Base-by-base conservation (phyloP, 2,113 vertebrate genomes). In the Eudorcas thomsonii region DNA sequence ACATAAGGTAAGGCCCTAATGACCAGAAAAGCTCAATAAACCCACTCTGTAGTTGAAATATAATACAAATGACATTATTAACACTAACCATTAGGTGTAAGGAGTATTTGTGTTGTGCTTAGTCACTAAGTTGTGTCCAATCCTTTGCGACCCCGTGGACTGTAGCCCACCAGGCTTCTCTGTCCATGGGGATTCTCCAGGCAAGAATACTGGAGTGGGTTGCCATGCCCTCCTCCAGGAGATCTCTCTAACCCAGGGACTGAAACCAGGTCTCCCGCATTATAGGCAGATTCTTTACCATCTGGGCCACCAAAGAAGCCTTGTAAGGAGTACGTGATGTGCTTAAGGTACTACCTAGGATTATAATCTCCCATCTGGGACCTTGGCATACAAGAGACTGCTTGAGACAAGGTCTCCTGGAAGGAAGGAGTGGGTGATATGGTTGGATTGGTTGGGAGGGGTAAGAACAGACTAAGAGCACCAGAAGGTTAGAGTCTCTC, bases 11-110 rank as follows among this genome's bases (percentile, higher is more conserved):
- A 60, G 87, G 52, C 54, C 8, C 52, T 96, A 81, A 87, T 39
- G 88, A 96, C 87, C n/a, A 93, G 33, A 80, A 90, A 90, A 91
- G 39, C 45, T 36, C 82, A 90, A 5, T 64, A 94, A 91, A 91
- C 84, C 48, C 26, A 77, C n/a, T 94, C 67, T 84, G 52, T 64
- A 91, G 23, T 62, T 80, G 57, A 93, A 94, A 91, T 90, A 82
- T 7, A 67, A 95, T 55, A 60, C 43, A 93, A 80, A 81, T 52
- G 52, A 67, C 89, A 92, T 84, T 26, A 88, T 36, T 52, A 94
- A 89, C 26, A 84, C 43, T 60, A 59, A 82, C 21, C 19, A 88
- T 64, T 55, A 78, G 17, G 39, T 78, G 30, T 67, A 21, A 87
- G 59, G 33, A 83, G 33, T 71, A 39, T 91, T 67, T 77, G 26